A percentile compares a stretch with the other conserved stretches of the same genome.
Evolutionary conservation across 2,888 invertebrate species (phyloP).

Genomic region (Luperina nickerlii): DNA sequence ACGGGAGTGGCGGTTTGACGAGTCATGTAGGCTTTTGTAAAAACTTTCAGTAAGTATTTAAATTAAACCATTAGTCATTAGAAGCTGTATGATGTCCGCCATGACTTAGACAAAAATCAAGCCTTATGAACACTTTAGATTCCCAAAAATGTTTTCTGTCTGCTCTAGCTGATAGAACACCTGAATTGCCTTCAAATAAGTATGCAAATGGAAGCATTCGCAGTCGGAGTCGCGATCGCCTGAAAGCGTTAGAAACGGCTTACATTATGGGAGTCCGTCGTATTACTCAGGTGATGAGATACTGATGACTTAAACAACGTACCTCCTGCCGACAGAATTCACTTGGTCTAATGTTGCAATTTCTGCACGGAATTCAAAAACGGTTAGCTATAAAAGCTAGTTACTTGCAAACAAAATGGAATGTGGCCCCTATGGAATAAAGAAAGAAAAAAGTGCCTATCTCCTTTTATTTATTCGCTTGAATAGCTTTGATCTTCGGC

Average conservation of each 20-base stretch:
- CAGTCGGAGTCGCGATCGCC: constrained; percentile 28
- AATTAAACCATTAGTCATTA: not conserved
- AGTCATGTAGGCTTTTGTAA: not conserved
- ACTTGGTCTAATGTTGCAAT: constrained; percentile 9
- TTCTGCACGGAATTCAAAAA: not conserved
- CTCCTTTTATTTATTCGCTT: constrained; percentile 78
- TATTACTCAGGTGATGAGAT: constrained; percentile 38
- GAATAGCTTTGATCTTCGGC: constrained; percentile 80
- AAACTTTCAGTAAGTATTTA: not conserved
- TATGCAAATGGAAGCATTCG: constrained; percentile 53
- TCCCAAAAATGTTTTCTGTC: not conserved
- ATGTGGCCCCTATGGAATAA: constrained; percentile 64
- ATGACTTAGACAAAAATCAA: not conserved
- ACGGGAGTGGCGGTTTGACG: constrained; percentile 10
- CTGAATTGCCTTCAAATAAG: constrained; percentile 44
- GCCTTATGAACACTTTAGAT: not conserved
- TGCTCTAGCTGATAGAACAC: constrained; percentile 13
- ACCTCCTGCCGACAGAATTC: constrained; percentile 15
- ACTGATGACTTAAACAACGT: constrained; percentile 43
- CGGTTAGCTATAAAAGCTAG: constrained; percentile 12
- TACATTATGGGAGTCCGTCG: constrained; percentile 26
- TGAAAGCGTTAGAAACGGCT: constrained; percentile 41
- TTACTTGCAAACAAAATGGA: constrained; percentile 40
- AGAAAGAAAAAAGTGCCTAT: constrained; percentile 70
- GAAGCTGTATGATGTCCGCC: not conserved